Conservation (phyloP, 1,140 invertebrate species). For the Ceratina japonica region DNA sequence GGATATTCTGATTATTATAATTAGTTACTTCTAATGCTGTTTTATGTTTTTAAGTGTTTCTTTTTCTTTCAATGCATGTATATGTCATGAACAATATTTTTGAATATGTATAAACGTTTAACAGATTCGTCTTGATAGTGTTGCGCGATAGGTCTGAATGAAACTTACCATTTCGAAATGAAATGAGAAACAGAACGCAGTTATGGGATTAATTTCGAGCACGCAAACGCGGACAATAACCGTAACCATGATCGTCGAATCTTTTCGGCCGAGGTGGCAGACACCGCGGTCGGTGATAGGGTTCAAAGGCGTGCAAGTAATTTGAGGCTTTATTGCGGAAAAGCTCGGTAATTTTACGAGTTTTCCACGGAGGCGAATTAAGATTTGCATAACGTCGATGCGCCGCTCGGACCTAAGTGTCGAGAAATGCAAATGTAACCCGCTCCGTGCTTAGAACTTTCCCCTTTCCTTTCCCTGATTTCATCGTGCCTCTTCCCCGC, state of each 20-base stretch:
- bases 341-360: slow-evolving; percentile 66
- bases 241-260: neutral
- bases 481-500: neutral
- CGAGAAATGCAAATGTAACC: slow-evolving; percentile 64
- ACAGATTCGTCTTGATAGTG: no score
- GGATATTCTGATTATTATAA: no score
- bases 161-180: no score
- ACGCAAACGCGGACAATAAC: neutral
- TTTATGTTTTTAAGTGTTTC: no score
- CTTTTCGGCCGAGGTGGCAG: neutral
- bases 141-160: no score
- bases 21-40: no score
- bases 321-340: slow-evolving; percentile 57
- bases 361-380: slow-evolving; percentile 62
- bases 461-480: neutral
- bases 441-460: slow-evolving; percentile 30
- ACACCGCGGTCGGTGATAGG: neutral
- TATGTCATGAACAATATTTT: no score
- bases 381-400: slow-evolving; percentile 67
- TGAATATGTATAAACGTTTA: no score
- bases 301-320: slow-evolving; percentile 44
- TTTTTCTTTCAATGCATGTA: no score
- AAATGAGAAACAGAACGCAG: no score
- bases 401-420: slow-evolving; percentile 59
- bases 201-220: no score